These are phyloP conservation scores for Brachystomella parvula DNA, from an alignment of 1,140 invertebrate genomes.

Conservation along the genomic window DNA sequence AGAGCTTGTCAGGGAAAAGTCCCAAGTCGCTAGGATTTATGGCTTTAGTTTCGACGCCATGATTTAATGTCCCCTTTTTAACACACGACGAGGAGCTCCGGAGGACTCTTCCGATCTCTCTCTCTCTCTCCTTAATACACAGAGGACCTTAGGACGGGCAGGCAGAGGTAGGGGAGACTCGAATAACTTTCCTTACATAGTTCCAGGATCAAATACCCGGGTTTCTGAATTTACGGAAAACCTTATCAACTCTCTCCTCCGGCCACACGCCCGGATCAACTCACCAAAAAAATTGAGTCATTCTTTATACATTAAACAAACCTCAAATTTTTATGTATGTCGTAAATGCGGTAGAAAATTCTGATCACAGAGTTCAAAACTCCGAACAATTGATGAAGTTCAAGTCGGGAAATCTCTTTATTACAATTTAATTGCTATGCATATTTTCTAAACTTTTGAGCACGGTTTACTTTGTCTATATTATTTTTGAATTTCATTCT, in stretches of 20 bases:
- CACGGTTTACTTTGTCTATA: too few species aligned
- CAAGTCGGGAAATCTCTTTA: too few species aligned
- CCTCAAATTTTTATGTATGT: background rate
- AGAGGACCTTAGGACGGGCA: background rate
- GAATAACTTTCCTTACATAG: background rate
- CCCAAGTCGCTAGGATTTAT: conserved; percentile 39
- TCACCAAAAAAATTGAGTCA: background rate
- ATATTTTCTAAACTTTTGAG: too few species aligned
- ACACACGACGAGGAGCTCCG: background rate
- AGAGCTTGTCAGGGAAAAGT: conserved; percentile 37
- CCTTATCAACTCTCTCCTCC: conserved; percentile 1
- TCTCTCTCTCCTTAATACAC: background rate
- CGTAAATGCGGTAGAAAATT: background rate
- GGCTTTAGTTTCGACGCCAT: conserved; percentile 38
- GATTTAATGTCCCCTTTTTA: conserved; percentile 39
- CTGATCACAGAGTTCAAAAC: too few species aligned
- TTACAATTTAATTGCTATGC: too few species aligned
- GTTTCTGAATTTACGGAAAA: background rate
- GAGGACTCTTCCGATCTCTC: background rate
- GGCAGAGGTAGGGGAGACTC: background rate
- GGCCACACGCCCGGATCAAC: background rate
- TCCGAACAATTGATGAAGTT: too few species aligned
- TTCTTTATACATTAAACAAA: background rate
- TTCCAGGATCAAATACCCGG: background rate
- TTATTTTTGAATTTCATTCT: too few species aligned